A percentile compares a stretch with the other conserved stretches of the same genome.
These are phyloP conservation scores for Drosophila kurseongensis DNA, from an alignment of 1,140 invertebrate species.

Conservation along the genomic window DNA sequence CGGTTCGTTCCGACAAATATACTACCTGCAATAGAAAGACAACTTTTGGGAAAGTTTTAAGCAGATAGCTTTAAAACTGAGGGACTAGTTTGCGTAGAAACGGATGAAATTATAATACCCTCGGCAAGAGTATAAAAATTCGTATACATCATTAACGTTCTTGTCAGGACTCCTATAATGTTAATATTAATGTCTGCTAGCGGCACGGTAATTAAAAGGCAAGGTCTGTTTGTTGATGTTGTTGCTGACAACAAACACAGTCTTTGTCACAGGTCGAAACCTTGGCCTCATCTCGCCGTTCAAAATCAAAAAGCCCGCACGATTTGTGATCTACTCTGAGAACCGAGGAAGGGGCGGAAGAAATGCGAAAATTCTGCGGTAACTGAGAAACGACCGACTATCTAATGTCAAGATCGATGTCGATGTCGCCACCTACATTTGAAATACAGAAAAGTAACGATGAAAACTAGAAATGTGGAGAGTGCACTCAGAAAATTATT, in stretches of 20 bases:
- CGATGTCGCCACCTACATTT: slow-evolving; percentile 78
- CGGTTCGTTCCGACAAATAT: no score
- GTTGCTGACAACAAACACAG: slow-evolving; percentile 50
- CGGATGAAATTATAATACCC: no score
- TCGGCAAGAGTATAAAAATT: slow-evolving; percentile 1
- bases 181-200: slow-evolving; percentile 78
- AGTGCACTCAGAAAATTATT: slow-evolving; percentile 2
- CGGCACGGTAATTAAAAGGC: slow-evolving; percentile 79
- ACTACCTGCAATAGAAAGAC: no score
- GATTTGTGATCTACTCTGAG: slow-evolving; percentile 50
- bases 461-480: slow-evolving; percentile 16
- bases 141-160: slow-evolving; percentile 44
- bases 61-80: no score
- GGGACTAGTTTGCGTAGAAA: no score
- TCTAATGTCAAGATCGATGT: slow-evolving; percentile 75
- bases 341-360: slow-evolving; percentile 13
- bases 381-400: slow-evolving; percentile 39
- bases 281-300: background rate
- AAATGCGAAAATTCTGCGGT: slow-evolving; percentile 26
- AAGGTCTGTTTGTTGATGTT: slow-evolving; percentile 62
- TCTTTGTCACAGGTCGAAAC: no score
- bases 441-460: slow-evolving; percentile 34
- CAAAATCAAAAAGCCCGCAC: slow-evolving; percentile 70
- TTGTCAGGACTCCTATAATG: slow-evolving; percentile 45
- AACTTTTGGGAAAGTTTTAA: no score